Conservation (phyloP, 2,113 vertebrate species). For the Pseudopodoces humilis region DNA sequence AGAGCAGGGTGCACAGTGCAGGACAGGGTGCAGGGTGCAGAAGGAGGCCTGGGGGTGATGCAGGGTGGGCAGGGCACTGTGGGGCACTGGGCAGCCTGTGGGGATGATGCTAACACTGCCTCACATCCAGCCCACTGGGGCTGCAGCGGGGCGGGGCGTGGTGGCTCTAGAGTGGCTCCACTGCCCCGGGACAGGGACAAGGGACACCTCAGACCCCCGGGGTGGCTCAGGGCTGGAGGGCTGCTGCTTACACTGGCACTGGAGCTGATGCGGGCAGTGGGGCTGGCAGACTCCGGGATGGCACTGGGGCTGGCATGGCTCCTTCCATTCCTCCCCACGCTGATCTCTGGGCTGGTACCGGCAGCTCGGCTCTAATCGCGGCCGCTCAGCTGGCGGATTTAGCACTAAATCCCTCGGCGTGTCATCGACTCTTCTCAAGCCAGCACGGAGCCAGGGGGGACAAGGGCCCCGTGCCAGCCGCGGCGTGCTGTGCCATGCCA, state of each 20-base stretch:
- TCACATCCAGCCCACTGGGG: rapidly evolving
- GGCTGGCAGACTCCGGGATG: neutral
- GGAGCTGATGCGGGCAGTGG: neutral
- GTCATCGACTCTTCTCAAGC: neutral
- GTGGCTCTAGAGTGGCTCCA: neutral
- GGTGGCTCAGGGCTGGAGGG: neutral
- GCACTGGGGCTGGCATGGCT: neutral
- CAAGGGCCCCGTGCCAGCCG: neutral
- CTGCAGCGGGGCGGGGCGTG: rapidly evolving
- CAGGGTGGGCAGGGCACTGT: neutral
- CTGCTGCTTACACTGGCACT: neutral
- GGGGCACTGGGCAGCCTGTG: rapidly evolving
- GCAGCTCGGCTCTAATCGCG: neutral
- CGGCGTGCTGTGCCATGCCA: neutral
- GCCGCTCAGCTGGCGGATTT: slow-evolving; percentile 24
- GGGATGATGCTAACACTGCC: rapidly evolving
- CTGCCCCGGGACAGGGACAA: neutral
- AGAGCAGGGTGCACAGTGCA: neutral
- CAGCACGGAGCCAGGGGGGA: neutral
- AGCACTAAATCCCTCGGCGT: slow-evolving; percentile 17
- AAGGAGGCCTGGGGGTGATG: neutral
- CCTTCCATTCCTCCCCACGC: neutral
- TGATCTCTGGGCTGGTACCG: neutral
- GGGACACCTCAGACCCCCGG: too few species aligned
- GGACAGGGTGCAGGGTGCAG: neutral